Evolutionary conservation across 1,140 invertebrate genomes (phyloP).

Genomic region (Vanessa atalanta): DNA sequence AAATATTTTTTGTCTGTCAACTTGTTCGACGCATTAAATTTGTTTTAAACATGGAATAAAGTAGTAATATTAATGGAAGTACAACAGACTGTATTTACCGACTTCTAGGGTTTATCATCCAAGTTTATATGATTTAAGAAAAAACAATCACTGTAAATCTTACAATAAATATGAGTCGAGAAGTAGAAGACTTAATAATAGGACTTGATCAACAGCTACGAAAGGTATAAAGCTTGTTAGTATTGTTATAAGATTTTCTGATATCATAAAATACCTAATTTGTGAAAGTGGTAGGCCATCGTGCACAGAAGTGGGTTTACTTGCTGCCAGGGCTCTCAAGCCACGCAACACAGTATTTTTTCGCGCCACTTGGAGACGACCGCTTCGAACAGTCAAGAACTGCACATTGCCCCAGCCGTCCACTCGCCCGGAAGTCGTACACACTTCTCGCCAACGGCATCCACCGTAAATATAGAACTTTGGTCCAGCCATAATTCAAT

Average conservation of each 20-base stretch:
- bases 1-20: too few species aligned
- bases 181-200: too few species aligned
- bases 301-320: conserved; percentile 33
- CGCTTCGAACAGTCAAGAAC: conserved; percentile 43
- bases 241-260: not conserved
- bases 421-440: conserved; percentile 43
- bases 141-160: too few species aligned
- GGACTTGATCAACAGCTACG: too few species aligned
- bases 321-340: conserved; percentile 41
- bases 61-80: too few species aligned
- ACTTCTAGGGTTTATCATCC: too few species aligned
- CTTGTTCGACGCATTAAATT: too few species aligned
- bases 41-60: too few species aligned
- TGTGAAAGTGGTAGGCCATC: conserved; percentile 38
- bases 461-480: conserved; percentile 52
- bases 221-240: not conserved
- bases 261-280: conserved; percentile 32
- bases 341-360: conserved; percentile 43
- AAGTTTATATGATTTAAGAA: too few species aligned
- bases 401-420: conserved; percentile 46
- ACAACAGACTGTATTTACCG: too few species aligned
- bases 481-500: conserved; percentile 35
- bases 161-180: too few species aligned
- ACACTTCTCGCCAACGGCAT: conserved; percentile 57
- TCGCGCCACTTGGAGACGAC: conserved; percentile 36